Evolutionary conservation across 2,797 vertebrate genomes (phyloP).

Genomic region (Clamator glandarius): DNA sequence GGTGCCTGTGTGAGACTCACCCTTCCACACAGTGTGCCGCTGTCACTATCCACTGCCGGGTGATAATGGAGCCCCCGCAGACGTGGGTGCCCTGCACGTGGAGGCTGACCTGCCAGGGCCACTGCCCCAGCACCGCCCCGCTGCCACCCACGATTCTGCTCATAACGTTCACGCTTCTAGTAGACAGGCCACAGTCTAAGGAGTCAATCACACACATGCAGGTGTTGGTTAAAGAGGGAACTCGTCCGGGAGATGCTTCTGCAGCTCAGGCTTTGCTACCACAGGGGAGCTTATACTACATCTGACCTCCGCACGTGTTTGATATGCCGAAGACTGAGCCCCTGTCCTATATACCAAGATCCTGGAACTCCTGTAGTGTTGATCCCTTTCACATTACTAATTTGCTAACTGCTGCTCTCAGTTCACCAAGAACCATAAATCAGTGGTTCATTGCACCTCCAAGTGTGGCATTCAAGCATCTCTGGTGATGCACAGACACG

Average conservation of each 20-base stretch:
- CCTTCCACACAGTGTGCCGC: slow-evolving; percentile 86
- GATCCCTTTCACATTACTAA: background rate
- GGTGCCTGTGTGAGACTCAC: slow-evolving; percentile 42
- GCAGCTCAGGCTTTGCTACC: background rate
- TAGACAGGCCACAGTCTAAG: slow-evolving; percentile 70
- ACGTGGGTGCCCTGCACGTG: slow-evolving; percentile 72
- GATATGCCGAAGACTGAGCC: rapidly evolving
- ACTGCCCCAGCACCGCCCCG: slow-evolving; percentile 68
- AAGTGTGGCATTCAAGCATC: background rate
- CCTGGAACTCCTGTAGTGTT: rapidly evolving
- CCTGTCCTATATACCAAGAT: background rate
- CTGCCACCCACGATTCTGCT: slow-evolving; percentile 86
- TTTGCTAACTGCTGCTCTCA: background rate
- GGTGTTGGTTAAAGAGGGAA: background rate
- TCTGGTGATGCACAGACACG: rapidly evolving
- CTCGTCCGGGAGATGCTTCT: background rate
- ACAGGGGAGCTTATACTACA: rapidly evolving
- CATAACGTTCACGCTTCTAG: background rate
- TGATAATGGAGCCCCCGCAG: slow-evolving; percentile 88
- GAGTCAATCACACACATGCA: slow-evolving; percentile 21
- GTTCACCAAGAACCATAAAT: background rate
- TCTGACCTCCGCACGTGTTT: rapidly evolving
- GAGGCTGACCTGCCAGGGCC: slow-evolving; percentile 91
- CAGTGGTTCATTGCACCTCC: background rate
- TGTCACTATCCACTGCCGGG: slow-evolving; percentile 85